Base-by-base conservation (phyloP, 2,888 invertebrate genomes). In the Agapostemon virescens region DNA sequence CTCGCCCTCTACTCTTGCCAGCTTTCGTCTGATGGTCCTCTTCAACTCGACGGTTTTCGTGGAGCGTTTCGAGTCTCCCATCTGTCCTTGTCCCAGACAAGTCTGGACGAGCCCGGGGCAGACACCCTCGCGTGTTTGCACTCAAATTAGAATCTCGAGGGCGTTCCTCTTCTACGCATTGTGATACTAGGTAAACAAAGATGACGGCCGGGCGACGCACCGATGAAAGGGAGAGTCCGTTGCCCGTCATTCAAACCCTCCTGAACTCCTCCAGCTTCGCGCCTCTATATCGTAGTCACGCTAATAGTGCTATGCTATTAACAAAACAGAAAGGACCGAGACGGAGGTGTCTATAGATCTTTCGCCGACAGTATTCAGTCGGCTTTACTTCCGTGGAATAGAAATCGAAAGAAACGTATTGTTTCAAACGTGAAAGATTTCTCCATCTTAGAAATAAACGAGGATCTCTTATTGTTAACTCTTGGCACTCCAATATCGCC, bases 71-170 rank as follows among this genome's bases (percentile, higher is more conserved):
- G 69, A 70, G 81, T 17, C 45, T 45, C 66, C 61, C 76, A 58
- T 64, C 70, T 26, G 69, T 83, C 66, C 82, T 77, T 61, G 58
- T 69, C 69, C 69, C 66, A 74, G 80, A 78, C 78, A 30, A 49
- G 77, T 84, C 84, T 84, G 75, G 73, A 73, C 73, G 69, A 75
- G 78, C 49, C 61, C 64, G 20, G 70, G 74, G 69, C 77, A 79
- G 75, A 76, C 72, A 80, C 81, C 82, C 83, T 80, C 55, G 68
- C 82, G 78, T 84, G 82, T 88, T 88, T 88, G 85, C 89, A 88
- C 89, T 89, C 86, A 89, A 89, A 89, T 89, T 88, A 89, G 88
- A 85, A 85, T 85, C 82, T 85, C 86, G 81, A 87, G 88, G 84
- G 85, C 74, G 83, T 85, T 85, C 77, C 76, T 74, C 74, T 72